Evolutionary conservation across 2,113 vertebrate species (phyloP), one percentile per base, ranked within the genome.

Genomic region (Numida meleagris): DNA sequence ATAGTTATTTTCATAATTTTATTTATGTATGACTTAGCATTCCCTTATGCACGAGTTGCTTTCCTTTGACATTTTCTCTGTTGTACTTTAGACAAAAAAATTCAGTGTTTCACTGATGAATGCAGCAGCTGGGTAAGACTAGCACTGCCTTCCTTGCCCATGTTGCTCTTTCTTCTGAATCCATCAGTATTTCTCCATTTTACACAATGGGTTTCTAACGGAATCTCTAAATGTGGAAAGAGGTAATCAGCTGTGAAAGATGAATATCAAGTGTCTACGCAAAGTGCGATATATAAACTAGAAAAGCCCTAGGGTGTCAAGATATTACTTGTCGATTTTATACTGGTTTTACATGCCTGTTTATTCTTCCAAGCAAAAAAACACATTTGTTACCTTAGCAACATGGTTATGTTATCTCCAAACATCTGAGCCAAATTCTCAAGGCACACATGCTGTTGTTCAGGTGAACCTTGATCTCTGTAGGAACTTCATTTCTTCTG

Each of bases 321-420:
- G 43, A 46, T 72, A 67, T 29, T 86, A 25, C 57, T 93, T 91
- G 66, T 79, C 11, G 9, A 8, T 92, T 94, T 96, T 90, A 27
- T 59, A 34, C 53, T 88, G 61, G 40, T 53, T 93, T 92, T 92
- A 91, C 67, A 79, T 43, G 55, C 34, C 88, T 89, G 40, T 87
- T 90, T 92, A 48, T 88, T 73, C 58, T 95, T 88, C 53, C 81
- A 73, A 66, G 78, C 5, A 51, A 79, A 58, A 82, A 74, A 68
- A 33, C 36, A 6, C 17, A 18, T 34, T 86, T 79, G 93, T 95
- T 95, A 59, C 90, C 95, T 63, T 94, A 80, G 93, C 90, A 96
- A 94, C 94, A 4, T 74, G 34, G 66, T 58, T 88, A 17, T 65
- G 25, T 86, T 93, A 40, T 62, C 92, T 80, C 40, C 81, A 93